Evolutionary conservation across 2,888 invertebrate genomes (phyloP), one percentile per base, ranked within the genome.

Genomic region (Phortica magna): DNA sequence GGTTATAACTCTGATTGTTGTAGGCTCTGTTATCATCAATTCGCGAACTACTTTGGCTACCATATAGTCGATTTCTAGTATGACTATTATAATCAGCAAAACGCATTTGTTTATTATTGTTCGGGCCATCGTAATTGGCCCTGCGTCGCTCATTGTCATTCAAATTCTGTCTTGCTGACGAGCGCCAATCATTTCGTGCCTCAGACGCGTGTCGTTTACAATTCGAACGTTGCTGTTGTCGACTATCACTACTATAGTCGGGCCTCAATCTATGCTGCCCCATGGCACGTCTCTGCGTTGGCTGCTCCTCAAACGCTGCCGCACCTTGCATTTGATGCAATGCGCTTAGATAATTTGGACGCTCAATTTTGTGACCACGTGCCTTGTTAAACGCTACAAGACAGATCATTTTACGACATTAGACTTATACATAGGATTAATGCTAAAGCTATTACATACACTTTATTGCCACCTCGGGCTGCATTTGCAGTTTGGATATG

Each of bases 351-450:
- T 95, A 95, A 79, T 93, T 93, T 1, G 91, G 83, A 10, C 95
- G 93, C 90, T 95, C 95, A 48, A 96, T 95, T 78, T 92, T 83
- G 87, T 96, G 94, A 0, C 95, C 95, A 9, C 95, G 94, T 2
- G 95, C 95, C 22, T 89, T 90, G 87, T 94, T 93, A 84, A 96
- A 95, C 81, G 89, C 95, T 95, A 91, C 90, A 79, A 79, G 7
- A 42, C 53, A 59, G n/a, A 22, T 53, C 22, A 22, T 14, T 14
- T 7, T 55, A 64, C 55, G 14, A 65, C 31, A 55, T 48, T 41
- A 17, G 12, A n/a, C n/a, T 70, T 31, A 6, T 41, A 31, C 42
- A 22, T 43, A 7, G 43, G 1, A 19, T 65, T 7, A 10, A 14
- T 59, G 12, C 10, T 42, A 4, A 42, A 4, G 17, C 43, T 9